phyloP scores from a whole-genome alignment of 2,888 invertebrate species.

The Mythimna ferrago region DNA sequence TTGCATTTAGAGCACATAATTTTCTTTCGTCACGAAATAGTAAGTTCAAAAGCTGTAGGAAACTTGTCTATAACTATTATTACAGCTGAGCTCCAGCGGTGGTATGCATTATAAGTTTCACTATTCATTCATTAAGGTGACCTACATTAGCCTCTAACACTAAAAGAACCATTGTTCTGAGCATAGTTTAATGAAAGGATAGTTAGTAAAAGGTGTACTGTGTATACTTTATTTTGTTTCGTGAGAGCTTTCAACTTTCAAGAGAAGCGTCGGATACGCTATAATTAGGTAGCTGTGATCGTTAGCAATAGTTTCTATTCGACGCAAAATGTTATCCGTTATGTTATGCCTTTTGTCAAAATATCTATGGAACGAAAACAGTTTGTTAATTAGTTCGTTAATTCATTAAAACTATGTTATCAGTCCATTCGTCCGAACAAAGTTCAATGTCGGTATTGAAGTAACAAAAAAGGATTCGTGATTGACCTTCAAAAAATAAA shows the following conservation, averaged over 20 bases:
- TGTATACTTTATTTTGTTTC: not conserved
- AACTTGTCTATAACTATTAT: constrained; percentile 5
- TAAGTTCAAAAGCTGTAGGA: not conserved
- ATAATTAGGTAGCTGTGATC: not conserved
- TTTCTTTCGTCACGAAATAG: constrained; percentile 1
- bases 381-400: not conserved
- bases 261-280: not conserved
- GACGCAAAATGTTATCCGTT: not conserved
- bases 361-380: not conserved
- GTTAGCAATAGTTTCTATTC: not conserved
- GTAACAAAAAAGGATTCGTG: not conserved
- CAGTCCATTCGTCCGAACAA: not conserved
- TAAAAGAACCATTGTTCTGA: constrained; percentile 13
- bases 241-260: not conserved
- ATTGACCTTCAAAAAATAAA: not conserved
- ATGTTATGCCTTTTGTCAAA: not conserved
- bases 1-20: not conserved
- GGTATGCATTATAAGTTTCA: constrained; percentile 19
- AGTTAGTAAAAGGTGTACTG: not conserved
- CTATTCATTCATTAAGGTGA: constrained; percentile 15
- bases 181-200: constrained; percentile 21
- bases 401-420: not conserved
- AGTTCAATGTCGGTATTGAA: not conserved
- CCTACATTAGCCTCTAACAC: constrained; percentile 24
- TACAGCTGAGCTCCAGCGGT: not conserved